Base-by-base conservation (phyloP, 2,797 vertebrate species). In the Microctenopoma steveboyesi region DNA sequence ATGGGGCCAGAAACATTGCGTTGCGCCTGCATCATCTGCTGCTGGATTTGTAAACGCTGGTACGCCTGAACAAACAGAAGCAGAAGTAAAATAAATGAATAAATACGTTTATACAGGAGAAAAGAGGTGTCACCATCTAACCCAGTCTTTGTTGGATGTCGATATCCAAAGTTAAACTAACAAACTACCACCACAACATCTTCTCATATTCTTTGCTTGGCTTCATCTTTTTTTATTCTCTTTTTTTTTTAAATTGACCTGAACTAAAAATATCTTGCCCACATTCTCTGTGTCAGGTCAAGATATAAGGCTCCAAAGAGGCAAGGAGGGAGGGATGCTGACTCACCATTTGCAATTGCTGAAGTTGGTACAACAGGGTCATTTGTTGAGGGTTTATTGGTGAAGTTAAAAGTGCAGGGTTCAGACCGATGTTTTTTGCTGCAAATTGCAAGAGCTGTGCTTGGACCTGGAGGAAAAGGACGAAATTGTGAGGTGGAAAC, bases 391-490 rank as follows among this genome's bases (percentile, higher is more conserved):
- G 97, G 93, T 98, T 99, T 96, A 98, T 96, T 96, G 97, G 98
- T 95, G 98, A 99, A 95, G 97, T 98, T 96, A 99, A 97, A 97
- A 98, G 97, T 98, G 98, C 97, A 98, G 98, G 98, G 94, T 98
- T 99, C 95, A 99, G 96, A 97, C 97, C 97, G 96, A 98, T 98
- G 95, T 98, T 99, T 98, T 99, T 99, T 97, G 97, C 97, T 96
- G 97, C 98, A 96, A 98, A 99, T 95, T 99, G 98, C 95, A 99
- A 97, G 96, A 99, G 97, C 96, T 99, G 98, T 98, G 98, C 97
- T 99, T 99, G 98, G 97, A 99, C 97, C 98, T 99, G 83, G 48
- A 59, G 82, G 35, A 16, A 33, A 74, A 56, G 42, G 30, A 55
- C 59, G 15, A 59, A 22, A 69, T 18, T 18, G n/a, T 47, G 11